These are phyloP conservation scores for Stratiomys singularior DNA, from an alignment of 2,888 invertebrate species.

Conservation along the genomic window DNA sequence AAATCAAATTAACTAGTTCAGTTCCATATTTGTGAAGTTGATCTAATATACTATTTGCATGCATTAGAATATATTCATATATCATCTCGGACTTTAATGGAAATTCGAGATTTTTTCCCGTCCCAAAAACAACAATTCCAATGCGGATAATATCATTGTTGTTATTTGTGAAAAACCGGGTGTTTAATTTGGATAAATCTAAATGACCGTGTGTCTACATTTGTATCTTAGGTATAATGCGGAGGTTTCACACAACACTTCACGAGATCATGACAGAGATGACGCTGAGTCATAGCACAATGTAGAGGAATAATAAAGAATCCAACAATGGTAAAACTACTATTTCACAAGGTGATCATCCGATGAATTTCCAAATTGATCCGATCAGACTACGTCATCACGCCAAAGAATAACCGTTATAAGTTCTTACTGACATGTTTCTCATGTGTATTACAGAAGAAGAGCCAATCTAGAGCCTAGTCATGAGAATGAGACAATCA, in stretches of 20 bases:
- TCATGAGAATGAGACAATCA: background rate
- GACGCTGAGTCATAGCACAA: slow-evolving; percentile 18
- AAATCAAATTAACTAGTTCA: slow-evolving; percentile 26
- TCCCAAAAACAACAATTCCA: background rate
- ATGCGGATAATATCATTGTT: background rate
- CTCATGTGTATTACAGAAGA: background rate
- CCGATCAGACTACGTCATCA: slow-evolving; percentile 25
- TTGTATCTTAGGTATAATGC: slow-evolving; percentile 26
- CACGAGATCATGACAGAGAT: background rate
- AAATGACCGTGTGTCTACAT: slow-evolving; percentile 31
- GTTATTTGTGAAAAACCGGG: slow-evolving; percentile 7
- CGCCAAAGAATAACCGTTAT: slow-evolving; percentile 25
- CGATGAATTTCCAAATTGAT: slow-evolving; percentile 34
- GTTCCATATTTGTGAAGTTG: slow-evolving; percentile 29
- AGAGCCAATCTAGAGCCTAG: background rate
- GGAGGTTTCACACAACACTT: slow-evolving; percentile 13
- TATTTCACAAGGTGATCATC: slow-evolving; percentile 40
- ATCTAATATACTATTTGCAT: slow-evolving; percentile 21
- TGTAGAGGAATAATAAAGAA: background rate
- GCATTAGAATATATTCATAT: slow-evolving; percentile 1
- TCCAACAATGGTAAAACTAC: slow-evolving; percentile 22
- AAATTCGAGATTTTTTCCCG: background rate
- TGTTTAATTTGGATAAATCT: slow-evolving; percentile 28
- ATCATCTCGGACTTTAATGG: background rate
- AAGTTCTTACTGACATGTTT: background rate